Conservation (phyloP, 1,140 invertebrate species). For the Pseudachorutes palmiensis region DNA sequence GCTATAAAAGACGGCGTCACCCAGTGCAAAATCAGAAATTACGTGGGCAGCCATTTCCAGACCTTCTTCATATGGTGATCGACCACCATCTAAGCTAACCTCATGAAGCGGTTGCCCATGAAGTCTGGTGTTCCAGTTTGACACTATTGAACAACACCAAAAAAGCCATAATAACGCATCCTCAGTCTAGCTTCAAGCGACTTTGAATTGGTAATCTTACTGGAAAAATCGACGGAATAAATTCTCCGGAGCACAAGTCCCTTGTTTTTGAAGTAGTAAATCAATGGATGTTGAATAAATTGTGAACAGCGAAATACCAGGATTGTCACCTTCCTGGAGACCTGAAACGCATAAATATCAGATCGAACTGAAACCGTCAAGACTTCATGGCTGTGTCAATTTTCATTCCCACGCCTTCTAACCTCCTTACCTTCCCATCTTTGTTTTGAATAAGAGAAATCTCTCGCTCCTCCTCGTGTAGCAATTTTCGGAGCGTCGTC, state of each 20-base stretch:
- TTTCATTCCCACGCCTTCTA: not conserved
- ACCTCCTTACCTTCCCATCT: slow-evolving; percentile 23
- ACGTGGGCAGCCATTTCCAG: slow-evolving; percentile 14
- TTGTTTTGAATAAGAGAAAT: slow-evolving; percentile 16
- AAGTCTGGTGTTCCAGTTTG: slow-evolving; percentile 14
- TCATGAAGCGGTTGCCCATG: slow-evolving; percentile 18
- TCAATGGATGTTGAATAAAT: not conserved
- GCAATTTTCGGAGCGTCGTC: slow-evolving; percentile 16
- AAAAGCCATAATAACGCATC: not conserved
- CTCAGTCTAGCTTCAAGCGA: not conserved
- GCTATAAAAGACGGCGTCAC: slow-evolving; percentile 22
- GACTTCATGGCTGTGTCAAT: too few species aligned
- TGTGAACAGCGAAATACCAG: slow-evolving; percentile 4
- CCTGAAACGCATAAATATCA: not conserved
- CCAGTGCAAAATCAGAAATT: slow-evolving; percentile 8
- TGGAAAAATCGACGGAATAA: slow-evolving; percentile 22
- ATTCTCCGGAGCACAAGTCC: slow-evolving; percentile 12
- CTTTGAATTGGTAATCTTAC: not conserved
- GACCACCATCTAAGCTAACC: not conserved
- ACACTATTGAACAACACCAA: slow-evolving; percentile 10
- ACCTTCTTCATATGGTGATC: slow-evolving; percentile 20
- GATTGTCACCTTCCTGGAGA: slow-evolving; percentile 13
- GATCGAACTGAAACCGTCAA: not conserved
- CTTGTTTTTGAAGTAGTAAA: slow-evolving; percentile 20
- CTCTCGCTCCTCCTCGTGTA: slow-evolving; percentile 11